Conservation (phyloP, 2,797 vertebrate genomes). For the Chelonia mydas region DNA sequence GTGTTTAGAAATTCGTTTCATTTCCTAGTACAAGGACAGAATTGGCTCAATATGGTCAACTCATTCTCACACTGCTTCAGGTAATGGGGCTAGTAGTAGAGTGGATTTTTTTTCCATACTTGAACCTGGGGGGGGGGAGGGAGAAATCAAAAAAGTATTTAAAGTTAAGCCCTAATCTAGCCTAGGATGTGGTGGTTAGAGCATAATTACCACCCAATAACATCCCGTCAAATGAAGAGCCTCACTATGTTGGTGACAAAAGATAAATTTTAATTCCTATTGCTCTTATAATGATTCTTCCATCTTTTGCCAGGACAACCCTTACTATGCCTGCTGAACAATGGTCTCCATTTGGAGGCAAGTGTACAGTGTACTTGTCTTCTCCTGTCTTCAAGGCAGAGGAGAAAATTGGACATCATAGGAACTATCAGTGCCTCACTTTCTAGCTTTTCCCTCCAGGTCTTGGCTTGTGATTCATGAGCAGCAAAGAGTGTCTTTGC, state of each 20-base stretch:
- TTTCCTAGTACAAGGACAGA: constrained; percentile 11
- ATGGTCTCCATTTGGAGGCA: neutral
- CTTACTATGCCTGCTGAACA: constrained; percentile 31
- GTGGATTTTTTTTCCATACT: neutral
- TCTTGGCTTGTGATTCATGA: constrained; percentile 37
- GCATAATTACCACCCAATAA: neutral
- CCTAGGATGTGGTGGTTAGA: neutral
- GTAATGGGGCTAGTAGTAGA: neutral
- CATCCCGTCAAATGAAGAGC: neutral
- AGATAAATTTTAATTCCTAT: constrained; percentile 3
- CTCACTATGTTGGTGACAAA: neutral
- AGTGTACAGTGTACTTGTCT: neutral
- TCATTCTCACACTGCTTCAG: neutral
- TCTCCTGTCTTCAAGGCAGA: neutral
- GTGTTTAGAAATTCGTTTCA: neutral
- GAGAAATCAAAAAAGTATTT: neutral
- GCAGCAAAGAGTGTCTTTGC: constrained; percentile 11
- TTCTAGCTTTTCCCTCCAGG: constrained; percentile 37
- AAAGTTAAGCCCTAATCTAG: constrained; percentile 12
- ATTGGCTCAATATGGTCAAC: neutral
- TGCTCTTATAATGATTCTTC: neutral
- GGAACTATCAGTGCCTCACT: constrained; percentile 5
- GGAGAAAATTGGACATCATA: constrained; percentile 47
- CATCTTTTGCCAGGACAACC: neutral
- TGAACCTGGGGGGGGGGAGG: neutral